These are phyloP conservation scores for Apamea anceps DNA, from an alignment of 2,888 invertebrate species.

Conservation along the genomic window DNA sequence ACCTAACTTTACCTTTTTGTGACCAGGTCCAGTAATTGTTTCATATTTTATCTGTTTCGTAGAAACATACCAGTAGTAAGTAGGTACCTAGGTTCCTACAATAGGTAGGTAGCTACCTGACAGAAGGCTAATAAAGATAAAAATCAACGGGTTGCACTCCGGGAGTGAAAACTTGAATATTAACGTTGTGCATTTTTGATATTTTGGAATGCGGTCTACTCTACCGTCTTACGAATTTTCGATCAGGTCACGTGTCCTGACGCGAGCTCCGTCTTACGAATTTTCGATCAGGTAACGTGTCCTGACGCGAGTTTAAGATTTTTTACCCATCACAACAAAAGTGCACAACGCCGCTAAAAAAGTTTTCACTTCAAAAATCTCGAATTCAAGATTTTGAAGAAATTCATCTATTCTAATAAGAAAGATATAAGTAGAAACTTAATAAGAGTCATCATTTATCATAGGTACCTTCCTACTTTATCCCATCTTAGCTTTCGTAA, in stretches of 20 bases:
- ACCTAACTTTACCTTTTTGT: neutral
- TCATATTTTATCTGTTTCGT: neutral
- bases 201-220: no score
- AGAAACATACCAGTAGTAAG: neutral
- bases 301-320: no score
- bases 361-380: neutral
- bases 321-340: no score
- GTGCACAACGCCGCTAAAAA: no score
- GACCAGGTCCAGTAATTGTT: neutral
- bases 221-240: no score
- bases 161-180: no score
- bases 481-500: neutral
- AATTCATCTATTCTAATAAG: no score
- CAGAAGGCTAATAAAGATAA: neutral
- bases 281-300: no score
- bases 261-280: no score
- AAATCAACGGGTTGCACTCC: no score
- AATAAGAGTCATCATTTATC: neutral
- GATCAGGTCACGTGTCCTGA: no score
- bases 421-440: neutral
- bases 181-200: no score
- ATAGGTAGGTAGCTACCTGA: neutral
- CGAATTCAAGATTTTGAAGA: neutral
- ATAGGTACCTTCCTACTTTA: neutral
- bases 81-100: neutral